phyloP scores from a whole-genome alignment of 2,888 invertebrate species.

The Thymelicus lineola region DNA sequence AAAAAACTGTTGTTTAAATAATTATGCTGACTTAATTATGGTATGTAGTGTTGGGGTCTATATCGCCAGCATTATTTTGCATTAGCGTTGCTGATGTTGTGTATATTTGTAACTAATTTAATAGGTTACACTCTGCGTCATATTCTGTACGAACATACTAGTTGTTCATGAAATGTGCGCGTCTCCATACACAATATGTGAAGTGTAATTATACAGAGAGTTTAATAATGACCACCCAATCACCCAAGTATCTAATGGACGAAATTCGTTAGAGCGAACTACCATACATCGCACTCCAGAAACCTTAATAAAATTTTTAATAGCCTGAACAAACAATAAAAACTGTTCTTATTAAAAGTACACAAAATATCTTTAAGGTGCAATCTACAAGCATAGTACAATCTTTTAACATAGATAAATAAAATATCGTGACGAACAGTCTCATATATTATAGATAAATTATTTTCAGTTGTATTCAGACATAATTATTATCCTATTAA shows the following conservation, averaged over 20 bases:
- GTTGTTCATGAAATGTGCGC: too few relatives aligned
- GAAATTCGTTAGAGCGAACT: background rate
- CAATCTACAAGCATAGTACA: constrained; percentile 24
- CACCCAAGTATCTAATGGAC: too few relatives aligned
- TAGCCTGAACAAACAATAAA: constrained; percentile 6
- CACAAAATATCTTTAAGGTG: constrained; percentile 30
- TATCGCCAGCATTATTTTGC: too few relatives aligned
- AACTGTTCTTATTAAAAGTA: constrained; percentile 28
- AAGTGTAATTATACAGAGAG: background rate
- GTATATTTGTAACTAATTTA: too few relatives aligned
- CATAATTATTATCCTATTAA: constrained; percentile 27
- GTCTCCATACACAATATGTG: too few relatives aligned
- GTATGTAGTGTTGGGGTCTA: too few relatives aligned
- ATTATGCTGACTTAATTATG: too few relatives aligned
- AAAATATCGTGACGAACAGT: constrained; percentile 43
- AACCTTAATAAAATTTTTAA: background rate
- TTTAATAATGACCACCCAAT: background rate
- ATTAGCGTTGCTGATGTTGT: too few relatives aligned
- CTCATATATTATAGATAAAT: constrained; percentile 47
- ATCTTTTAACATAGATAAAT: constrained; percentile 26
- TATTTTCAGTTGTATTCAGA: constrained; percentile 46
- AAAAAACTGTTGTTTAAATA: too few relatives aligned
- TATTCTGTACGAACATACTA: too few relatives aligned
- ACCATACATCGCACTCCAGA: background rate
- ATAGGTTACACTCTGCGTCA: too few relatives aligned